Evolutionary conservation across 2,797 vertebrate species (phyloP), one percentile per base, ranked within the genome.

Genomic region (Sebastes steindachneri): DNA sequence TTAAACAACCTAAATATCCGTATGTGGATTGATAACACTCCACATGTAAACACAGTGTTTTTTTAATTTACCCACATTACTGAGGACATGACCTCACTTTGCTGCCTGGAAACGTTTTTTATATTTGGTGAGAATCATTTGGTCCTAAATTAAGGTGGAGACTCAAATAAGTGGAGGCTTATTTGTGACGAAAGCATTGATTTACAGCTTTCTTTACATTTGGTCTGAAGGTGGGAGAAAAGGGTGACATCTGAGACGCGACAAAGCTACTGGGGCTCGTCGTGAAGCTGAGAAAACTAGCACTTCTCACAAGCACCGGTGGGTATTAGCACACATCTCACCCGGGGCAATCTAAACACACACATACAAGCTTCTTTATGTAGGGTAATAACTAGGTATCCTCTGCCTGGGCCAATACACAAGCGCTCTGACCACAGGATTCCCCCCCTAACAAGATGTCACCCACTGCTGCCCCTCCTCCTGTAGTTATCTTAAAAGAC

Each of bases 371-470:
- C 60, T 68, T 68, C 85, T 91, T 91, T 89, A 87, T 76, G 63
- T 87, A 28, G 85, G 87, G 88, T 87, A 88, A 89, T 91, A 90
- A 89, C 75, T 74, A 79, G 80, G 83, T 85, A 79, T 79, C 75
- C 71, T 87, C 80, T 80, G 73, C 72, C 55, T 81, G 23, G 76
- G 86, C 90, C 86, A 95, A 94, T 93, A 94, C 91, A 95, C 93
- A 94, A 86, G 77, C 17, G 9, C 41, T 68, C 57, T 86, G 89
- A 89, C 83, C 64, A 11, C 70, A 85, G 75, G 83, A 65, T 51
- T 5, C 79, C 75, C 65, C 37, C 26, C 62, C 60, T 88, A 90
- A 94, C 90, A 93, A 95, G 92, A 92, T 91, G 90, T 88, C 85
- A 87, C 57, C 8, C 80, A 70, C 62, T 35, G 68, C 86, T 90